Evolutionary conservation across 2,888 invertebrate species (phyloP).

Genomic region (Proisotoma minuta): DNA sequence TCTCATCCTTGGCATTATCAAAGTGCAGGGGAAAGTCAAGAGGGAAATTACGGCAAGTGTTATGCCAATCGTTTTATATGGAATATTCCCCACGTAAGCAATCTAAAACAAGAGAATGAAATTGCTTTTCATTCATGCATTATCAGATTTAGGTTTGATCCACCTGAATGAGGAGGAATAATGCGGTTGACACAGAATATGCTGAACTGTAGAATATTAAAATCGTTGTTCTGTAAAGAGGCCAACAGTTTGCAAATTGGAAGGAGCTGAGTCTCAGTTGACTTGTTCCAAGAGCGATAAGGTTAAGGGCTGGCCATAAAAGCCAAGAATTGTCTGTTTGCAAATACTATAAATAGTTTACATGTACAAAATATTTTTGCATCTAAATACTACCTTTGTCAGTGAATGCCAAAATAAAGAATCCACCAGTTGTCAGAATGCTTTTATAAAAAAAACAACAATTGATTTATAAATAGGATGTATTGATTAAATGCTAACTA

Average conservation of each 20-base stretch:
- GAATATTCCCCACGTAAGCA: slow-evolving; percentile 25
- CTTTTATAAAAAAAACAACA: slow-evolving; percentile 15
- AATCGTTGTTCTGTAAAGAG: slow-evolving; percentile 36
- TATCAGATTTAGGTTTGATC: too few relatives aligned
- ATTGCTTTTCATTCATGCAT: neutral
- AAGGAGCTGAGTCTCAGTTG: slow-evolving; percentile 38
- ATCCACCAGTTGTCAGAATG: slow-evolving; percentile 30
- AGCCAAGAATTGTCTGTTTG: slow-evolving; percentile 37
- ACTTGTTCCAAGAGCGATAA: slow-evolving; percentile 42
- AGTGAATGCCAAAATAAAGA: slow-evolving; percentile 35
- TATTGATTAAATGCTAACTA: neutral
- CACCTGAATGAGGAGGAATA: slow-evolving; percentile 42
- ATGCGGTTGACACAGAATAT: slow-evolving; percentile 42
- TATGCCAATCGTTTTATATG: slow-evolving; percentile 25
- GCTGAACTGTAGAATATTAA: slow-evolving; percentile 39
- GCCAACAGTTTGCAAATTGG: slow-evolving; percentile 41
- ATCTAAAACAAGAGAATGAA: slow-evolving; percentile 20
- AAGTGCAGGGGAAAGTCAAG: slow-evolving; percentile 36
- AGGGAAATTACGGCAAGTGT: slow-evolving; percentile 21
- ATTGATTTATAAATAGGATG: neutral
- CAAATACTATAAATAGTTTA: neutral
- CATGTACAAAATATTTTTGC: neutral
- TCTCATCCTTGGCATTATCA: slow-evolving; percentile 38
- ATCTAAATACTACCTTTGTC: slow-evolving; percentile 32
- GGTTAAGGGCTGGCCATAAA: slow-evolving; percentile 40